Evolutionary conservation across 2,888 invertebrate genomes (phyloP).

Genomic region (Pteria penguin): DNA sequence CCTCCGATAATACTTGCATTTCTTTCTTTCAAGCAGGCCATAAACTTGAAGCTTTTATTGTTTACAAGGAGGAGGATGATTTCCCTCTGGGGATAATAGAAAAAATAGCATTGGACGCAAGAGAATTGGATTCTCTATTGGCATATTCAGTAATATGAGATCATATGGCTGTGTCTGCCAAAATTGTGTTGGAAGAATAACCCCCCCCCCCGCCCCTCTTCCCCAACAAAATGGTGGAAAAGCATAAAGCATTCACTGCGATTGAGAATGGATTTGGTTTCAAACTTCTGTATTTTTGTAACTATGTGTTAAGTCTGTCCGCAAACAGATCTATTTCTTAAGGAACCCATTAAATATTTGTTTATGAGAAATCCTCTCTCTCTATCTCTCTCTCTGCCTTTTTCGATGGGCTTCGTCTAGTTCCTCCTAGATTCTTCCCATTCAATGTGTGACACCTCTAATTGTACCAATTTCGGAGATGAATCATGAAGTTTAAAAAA

Average conservation of each 20-base stretch:
- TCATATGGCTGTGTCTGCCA: slow-evolving; percentile 21
- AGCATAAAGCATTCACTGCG: not conserved
- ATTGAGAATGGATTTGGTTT: not conserved
- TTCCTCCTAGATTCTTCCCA: slow-evolving; percentile 8
- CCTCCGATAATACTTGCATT: slow-evolving; percentile 3
- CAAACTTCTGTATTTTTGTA: not conserved
- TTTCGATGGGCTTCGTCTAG: slow-evolving; percentile 9
- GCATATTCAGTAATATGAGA: not conserved
- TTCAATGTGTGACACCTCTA: slow-evolving; percentile 4
- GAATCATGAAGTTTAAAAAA: not conserved
- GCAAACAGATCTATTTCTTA: not conserved
- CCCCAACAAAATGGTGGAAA: slow-evolving; percentile 14
- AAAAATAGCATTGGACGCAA: not conserved
- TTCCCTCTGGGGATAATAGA: not conserved
- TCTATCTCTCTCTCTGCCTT: too few relatives aligned
- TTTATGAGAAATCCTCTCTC: not conserved
- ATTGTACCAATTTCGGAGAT: slow-evolving; percentile 3
- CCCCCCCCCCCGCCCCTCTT: not conserved
- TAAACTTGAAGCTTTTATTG: slow-evolving; percentile 4
- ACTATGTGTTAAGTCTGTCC: not conserved
- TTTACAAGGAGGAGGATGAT: not conserved
- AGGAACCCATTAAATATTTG: not conserved
- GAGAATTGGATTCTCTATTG: slow-evolving; percentile 14
- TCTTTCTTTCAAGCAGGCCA: slow-evolving; percentile 9
- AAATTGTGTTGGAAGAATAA: not conserved